Base-by-base conservation (phyloP, 2,113 vertebrate species). In the Pterocles orientalis region DNA sequence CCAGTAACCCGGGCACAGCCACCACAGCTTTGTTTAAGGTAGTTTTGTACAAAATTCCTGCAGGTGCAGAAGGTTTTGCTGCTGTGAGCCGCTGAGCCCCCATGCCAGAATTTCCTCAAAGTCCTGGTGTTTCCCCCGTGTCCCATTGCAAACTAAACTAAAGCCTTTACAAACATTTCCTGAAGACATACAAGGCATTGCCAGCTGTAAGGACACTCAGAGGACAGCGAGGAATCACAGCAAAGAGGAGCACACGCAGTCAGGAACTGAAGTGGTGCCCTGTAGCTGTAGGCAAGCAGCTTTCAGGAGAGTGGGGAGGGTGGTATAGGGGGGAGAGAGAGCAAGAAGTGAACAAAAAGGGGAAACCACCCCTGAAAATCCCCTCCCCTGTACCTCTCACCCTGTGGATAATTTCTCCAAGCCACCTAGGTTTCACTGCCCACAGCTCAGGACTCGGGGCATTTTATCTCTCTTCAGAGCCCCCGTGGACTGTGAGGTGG, bases 91-190 rank as follows among this genome's bases (percentile, higher is more conserved):
- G 0, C 14, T 26, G 71, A 6, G 41, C 17, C 36, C 41, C 15
- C 2, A 0, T 6, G 25, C 7, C 66, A 79, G 45, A 13, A 45
- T 88, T 88, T 68, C 90, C 85, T 96, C 94, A 56, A 64, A 93
- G 80, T 70, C n/a, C 33, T 14, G 33, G 36, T 64, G 72, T 43
- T 84, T 90, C 79, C 90, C 50, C 39, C 0, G 1, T 54, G 82
- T 56, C 85, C 60, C 51, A 17, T 20, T 48, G 79, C 68, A 93
- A 88, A 90, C 60, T 17, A 33, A 33, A 12, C 33, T 70, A 57
- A 83, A 95, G 82, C 66, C 82, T 95, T 62, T 18, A 19, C 64
- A 86, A 92, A 86, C 80, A 79, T 84, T 53, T 95, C 69, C 93
- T 68, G 62, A 20, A 90, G 90, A 28, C 62, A 31, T 64, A 12